phyloP scores from a whole-genome alignment of 1,140 invertebrate species.

The Dolichoris vasculosae region DNA sequence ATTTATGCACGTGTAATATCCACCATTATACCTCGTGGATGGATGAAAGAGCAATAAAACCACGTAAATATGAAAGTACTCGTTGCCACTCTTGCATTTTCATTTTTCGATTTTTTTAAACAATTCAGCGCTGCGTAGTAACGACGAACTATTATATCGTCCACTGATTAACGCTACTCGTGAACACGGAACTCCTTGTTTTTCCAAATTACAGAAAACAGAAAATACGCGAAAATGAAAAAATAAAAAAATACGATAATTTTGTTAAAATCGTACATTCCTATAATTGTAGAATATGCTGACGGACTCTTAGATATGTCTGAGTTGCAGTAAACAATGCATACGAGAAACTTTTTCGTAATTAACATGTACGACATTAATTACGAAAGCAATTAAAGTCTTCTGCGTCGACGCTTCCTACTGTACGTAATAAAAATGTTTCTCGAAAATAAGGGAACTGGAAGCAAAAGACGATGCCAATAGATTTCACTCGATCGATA shows the following conservation, averaged over 20 bases:
- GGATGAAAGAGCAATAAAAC: background rate
- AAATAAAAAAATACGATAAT: background rate
- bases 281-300: constrained; percentile 4
- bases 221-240: background rate
- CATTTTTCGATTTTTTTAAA: background rate
- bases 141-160: background rate
- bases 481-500: background rate
- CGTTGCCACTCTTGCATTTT: too few species aligned
- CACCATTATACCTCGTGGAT: background rate
- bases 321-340: background rate
- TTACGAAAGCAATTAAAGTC: constrained; percentile 47
- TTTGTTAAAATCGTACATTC: background rate
- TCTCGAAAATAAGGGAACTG: background rate
- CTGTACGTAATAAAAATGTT: background rate
- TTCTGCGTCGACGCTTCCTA: constrained; percentile 30
- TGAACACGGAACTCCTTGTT: too few species aligned
- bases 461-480: background rate
- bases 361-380: constrained; percentile 34
- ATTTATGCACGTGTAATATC: background rate
- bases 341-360: background rate
- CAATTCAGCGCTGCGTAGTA: background rate
- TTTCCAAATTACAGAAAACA: background rate
- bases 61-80: background rate
- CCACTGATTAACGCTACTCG: background rate
- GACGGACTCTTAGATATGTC: background rate